Conservation (phyloP, 2,888 invertebrate genomes). For the Colostygia pectinataria region DNA sequence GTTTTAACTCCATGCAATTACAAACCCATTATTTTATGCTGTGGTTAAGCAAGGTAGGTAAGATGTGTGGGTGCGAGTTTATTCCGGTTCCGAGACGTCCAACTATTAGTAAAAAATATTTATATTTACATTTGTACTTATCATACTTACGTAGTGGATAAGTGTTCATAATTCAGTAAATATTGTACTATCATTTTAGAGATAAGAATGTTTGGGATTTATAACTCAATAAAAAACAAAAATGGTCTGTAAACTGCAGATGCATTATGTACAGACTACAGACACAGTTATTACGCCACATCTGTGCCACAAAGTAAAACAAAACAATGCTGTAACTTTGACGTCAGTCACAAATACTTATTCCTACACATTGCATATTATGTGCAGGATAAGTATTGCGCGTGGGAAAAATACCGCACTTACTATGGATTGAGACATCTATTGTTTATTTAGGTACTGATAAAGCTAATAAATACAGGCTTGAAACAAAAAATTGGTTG, state of each 20-base stretch:
- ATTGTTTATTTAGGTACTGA: constrained; percentile 28
- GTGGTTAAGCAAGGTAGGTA: background rate
- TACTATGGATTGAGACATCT: constrained; percentile 21
- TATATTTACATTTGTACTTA: too few species aligned
- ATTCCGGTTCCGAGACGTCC: too few species aligned
- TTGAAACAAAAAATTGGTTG: background rate
- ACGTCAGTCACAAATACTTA: constrained; percentile 51
- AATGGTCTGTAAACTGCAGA: constrained; percentile 36
- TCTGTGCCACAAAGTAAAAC: constrained; percentile 51
- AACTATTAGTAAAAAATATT: too few species aligned
- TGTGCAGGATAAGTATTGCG: constrained; percentile 57
- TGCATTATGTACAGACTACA: constrained; percentile 8
- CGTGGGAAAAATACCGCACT: constrained; percentile 49
- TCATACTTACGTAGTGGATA: too few species aligned
- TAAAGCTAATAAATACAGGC: constrained; percentile 12
- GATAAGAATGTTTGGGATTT: too few species aligned
- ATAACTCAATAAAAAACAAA: constrained; percentile 20
- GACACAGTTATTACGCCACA: constrained; percentile 41
- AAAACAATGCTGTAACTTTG: constrained; percentile 52
- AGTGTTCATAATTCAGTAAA: too few species aligned
- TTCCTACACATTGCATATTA: constrained; percentile 54
- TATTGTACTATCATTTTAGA: too few species aligned
- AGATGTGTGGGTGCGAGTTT: background rate
- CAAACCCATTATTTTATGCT: background rate
- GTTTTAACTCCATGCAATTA: constrained; percentile 23